phyloP scores from a whole-genome alignment of 1,140 invertebrate genomes.

The Cotesia vestalis region DNA sequence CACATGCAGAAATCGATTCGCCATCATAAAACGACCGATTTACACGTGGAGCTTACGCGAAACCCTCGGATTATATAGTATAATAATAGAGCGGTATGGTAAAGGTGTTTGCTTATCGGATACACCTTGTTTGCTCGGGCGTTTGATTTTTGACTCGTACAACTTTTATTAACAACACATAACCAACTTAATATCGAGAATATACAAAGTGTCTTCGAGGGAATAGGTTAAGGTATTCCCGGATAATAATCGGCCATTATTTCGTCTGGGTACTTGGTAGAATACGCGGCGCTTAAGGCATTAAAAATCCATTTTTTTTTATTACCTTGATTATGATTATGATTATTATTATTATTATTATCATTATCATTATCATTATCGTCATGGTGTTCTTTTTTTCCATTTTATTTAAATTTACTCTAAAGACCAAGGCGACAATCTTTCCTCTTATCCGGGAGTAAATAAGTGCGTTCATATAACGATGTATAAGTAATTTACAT shows the following conservation, averaged over 20 bases:
- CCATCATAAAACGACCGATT: too few species aligned
- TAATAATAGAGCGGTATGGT: constrained; percentile 34
- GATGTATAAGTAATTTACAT: constrained; percentile 25
- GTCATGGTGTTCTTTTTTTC: not conserved
- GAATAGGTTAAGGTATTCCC: constrained; percentile 8
- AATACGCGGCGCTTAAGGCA: constrained; percentile 25
- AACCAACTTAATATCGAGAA: constrained; percentile 3
- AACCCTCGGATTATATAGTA: constrained; percentile 32
- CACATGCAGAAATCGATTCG: constrained; percentile 6
- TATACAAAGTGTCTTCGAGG: constrained; percentile 3
- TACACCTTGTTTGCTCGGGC: constrained; percentile 8
- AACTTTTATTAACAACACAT: not conserved
- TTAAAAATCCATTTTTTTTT: constrained; percentile 7
- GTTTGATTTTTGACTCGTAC: constrained; percentile 4
- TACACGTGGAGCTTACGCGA: not conserved
- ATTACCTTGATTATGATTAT: too few species aligned
- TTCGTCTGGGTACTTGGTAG: constrained; percentile 30
- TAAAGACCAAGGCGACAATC: constrained; percentile 11
- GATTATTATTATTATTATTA: too few species aligned
- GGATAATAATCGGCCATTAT: constrained; percentile 33
- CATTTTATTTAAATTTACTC: not conserved
- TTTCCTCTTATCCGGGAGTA: constrained; percentile 6
- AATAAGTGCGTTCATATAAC: constrained; percentile 14
- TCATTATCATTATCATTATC: too few species aligned
- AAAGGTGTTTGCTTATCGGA: constrained; percentile 35